Evolutionary conservation across 2,797 vertebrate genomes (phyloP).

Genomic region (Hoplostethus mediterraneus): DNA sequence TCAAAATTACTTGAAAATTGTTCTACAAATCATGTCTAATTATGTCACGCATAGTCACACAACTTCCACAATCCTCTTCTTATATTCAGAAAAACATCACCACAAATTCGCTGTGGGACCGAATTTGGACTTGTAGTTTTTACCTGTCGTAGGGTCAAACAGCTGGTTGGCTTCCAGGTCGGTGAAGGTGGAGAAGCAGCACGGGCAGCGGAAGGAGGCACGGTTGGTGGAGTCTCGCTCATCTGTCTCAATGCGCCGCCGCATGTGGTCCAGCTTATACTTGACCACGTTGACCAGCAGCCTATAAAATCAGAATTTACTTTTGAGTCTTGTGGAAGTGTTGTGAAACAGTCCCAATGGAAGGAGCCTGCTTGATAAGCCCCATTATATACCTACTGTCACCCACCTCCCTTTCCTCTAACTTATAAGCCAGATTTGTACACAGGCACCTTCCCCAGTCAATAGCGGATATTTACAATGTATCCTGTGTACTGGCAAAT

Average conservation of each 20-base stretch:
- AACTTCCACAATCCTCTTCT: background rate
- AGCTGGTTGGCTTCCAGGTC: slow-evolving; percentile 99
- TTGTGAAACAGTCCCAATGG: background rate
- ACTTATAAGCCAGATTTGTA: no score
- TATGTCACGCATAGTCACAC: no score
- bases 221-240: slow-evolving; percentile 98
- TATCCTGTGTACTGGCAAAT: no score
- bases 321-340: background rate
- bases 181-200: slow-evolving; percentile 95
- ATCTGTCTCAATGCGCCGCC: slow-evolving; percentile 96
- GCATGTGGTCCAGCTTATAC: slow-evolving; percentile 99
- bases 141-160: slow-evolving; percentile 95
- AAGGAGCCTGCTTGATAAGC: no score
- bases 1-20: no score
- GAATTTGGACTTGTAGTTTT: slow-evolving; percentile 2
- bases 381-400: no score
- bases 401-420: no score
- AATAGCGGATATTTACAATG: background rate
- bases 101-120: background rate
- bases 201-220: slow-evolving; percentile 96
- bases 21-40: no score
- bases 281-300: slow-evolving; percentile 98
- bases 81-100: background rate
- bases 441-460: no score
- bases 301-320: slow-evolving; percentile 49